Evolutionary conservation across 92 coral and sea anemone species (phyloP).

Genomic region (Palythoa grandis): DNA sequence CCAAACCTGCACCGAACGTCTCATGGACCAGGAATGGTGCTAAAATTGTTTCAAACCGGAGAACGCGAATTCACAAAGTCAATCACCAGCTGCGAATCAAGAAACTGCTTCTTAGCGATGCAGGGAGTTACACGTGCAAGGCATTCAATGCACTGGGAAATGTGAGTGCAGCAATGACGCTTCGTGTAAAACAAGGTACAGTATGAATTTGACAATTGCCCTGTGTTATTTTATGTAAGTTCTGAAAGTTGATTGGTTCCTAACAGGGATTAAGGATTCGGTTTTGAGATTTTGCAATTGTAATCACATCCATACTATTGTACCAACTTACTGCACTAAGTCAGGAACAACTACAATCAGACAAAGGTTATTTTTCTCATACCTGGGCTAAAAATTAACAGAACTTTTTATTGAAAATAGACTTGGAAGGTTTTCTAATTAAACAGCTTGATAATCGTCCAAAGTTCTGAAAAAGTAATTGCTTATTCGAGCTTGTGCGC

Average conservation of each 20-base stretch:
- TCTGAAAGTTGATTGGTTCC: background rate
- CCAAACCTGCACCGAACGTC: background rate
- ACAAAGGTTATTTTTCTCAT: too few species aligned
- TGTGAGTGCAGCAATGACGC: constrained; percentile 9
- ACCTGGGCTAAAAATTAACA: too few species aligned
- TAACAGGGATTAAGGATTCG: background rate
- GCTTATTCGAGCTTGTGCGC: too few species aligned
- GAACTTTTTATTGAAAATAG: too few species aligned
- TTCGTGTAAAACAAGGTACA: constrained; percentile 25
- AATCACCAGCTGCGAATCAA: constrained; percentile 14
- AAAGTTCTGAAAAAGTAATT: too few species aligned
- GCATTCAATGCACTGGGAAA: constrained; percentile 25
- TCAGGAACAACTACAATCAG: too few species aligned
- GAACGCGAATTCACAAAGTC: constrained; percentile 4
- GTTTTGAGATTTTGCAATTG: background rate
- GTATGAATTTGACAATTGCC: background rate
- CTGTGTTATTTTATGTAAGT: too few species aligned
- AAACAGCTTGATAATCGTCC: too few species aligned
- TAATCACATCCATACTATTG: too few species aligned
- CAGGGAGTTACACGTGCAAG: constrained; percentile 18
- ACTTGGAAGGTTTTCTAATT: too few species aligned
- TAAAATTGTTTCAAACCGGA: background rate
- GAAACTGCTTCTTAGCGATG: background rate
- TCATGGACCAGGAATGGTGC: constrained; percentile 26
- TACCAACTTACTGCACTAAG: too few species aligned